Evolutionary conservation across 2,797 vertebrate genomes (phyloP), one percentile per base, ranked within the genome.

Genomic region (Arvicola amphibius): DNA sequence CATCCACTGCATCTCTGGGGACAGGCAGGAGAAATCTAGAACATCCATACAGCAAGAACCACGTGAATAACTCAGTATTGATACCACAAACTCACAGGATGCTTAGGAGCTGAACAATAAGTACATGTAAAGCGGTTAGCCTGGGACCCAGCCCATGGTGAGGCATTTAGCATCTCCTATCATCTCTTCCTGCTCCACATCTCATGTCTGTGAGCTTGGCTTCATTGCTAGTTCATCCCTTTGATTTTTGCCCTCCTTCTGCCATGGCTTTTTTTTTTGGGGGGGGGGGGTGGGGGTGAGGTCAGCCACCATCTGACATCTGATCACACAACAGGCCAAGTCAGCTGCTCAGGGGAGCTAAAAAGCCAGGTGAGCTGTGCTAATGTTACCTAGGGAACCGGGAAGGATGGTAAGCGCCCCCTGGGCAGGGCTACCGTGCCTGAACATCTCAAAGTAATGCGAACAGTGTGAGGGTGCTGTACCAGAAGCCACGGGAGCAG

Each of bases 401-500:
- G n/a, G 19, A 40, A 9, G 25, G 7, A 65, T 14, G 25, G 2
- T 9, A 29, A 81, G 40, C 1, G 29, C 25, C 8, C 37, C 34
- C 19, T 14, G 6, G 34, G 53, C 19, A 48, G n/a, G 51, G 8
- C 43, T 78, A 19, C 34, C 14, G 5, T 0, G 25, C 63, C 37
- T n/a, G 84, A 32, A 71, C 0, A 2, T 63, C 67, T 65, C 79
- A 19, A 13, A n/a, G 34, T 29, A 40, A 59, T 4, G 21, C 1
- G 56, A 9, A 9, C 4, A 3, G 27, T 37, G 40, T 67, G 23
- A 23, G 14, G 19, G 13, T 3, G 10, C 51, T 2, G 2, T 37
- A 5, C 17, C 71, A 27, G 1, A 0, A 40, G 5, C 34, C 1
- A 0, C 4, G 29, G 16, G 21, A 7, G 11, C 3, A 0, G 1